Evolutionary conservation across 2,797 vertebrate species (phyloP).

Genomic region (Darevskia mixta): DNA sequence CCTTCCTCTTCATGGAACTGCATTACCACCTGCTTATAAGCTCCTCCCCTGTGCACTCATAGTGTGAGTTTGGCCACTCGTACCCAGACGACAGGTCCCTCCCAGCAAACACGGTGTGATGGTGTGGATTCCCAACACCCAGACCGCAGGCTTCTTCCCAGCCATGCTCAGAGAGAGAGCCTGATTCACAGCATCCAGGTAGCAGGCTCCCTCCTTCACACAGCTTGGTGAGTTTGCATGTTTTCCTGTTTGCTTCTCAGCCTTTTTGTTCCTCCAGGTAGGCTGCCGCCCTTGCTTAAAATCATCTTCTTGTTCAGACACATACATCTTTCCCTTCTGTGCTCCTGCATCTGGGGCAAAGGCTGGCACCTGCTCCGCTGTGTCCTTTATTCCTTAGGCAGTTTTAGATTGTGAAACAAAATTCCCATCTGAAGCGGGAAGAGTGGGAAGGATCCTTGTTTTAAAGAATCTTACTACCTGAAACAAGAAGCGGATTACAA

Average conservation of each 20-base stretch:
- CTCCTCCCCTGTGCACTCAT: not conserved
- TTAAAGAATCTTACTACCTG: not conserved
- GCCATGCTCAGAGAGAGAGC: constrained; percentile 23
- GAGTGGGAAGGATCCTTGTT: not conserved
- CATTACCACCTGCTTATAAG: not conserved
- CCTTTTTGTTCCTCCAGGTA: not conserved
- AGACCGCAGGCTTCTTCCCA: constrained; percentile 35
- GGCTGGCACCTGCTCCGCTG: not conserved
- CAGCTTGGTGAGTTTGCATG: constrained; percentile 29
- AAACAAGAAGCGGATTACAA: not conserved
- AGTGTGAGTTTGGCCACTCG: not conserved
- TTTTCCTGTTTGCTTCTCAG: constrained; percentile 56
- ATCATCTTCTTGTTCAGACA: not conserved
- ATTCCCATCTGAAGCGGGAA: not conserved
- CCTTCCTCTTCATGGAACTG: constrained; percentile 4
- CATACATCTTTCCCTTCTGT: not conserved
- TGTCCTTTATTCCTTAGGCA: constrained; percentile 11
- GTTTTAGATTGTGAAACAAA: constrained; percentile 32
- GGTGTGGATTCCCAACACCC: constrained; percentile 11
- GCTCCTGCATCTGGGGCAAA: not conserved
- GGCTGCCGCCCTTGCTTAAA: not conserved
- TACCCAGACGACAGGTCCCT: constrained; percentile 56
- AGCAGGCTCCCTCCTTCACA: constrained; percentile 63
- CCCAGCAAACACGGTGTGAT: constrained; percentile 10
- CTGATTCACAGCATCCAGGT: constrained; percentile 48